Conservation (phyloP, 2,888 invertebrate species). For the Hermaeophaga mercurialis region DNA sequence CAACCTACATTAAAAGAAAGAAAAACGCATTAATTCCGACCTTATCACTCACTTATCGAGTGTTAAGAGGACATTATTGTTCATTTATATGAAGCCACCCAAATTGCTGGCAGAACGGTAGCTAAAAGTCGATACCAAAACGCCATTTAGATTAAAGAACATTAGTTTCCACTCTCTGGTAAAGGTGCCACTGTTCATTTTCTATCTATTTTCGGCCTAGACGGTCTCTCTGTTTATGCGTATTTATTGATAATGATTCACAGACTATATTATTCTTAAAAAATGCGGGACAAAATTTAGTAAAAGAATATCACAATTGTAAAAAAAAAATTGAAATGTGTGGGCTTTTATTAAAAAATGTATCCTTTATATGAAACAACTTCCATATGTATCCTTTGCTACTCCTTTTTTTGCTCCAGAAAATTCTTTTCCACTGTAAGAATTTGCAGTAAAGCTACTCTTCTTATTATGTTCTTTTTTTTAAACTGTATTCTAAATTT, state of each 20-base stretch:
- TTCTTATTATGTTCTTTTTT: no score
- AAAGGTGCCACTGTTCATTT: slow-evolving; percentile 39
- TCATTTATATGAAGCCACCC: slow-evolving; percentile 46
- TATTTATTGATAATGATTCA: slow-evolving; percentile 9
- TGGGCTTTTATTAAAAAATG: no score
- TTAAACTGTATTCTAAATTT: no score
- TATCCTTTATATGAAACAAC: no score
- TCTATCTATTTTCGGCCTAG: slow-evolving; percentile 33
- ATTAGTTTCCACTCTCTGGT: slow-evolving; percentile 48
- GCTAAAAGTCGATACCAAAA: slow-evolving; percentile 41
- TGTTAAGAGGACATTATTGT: slow-evolving; percentile 48
- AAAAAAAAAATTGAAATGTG: no score
- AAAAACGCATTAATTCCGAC: slow-evolving; percentile 33
- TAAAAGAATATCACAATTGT: no score
- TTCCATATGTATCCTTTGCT: no score
- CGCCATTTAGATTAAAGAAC: slow-evolving; percentile 48
- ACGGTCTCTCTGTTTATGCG: slow-evolving; percentile 16
- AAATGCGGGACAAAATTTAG: no score
- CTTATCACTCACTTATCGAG: slow-evolving; percentile 41
- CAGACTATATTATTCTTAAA: no score
- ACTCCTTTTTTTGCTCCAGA: no score
- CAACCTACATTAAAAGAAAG: slow-evolving; percentile 28
- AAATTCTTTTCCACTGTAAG: no score
- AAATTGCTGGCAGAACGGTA: slow-evolving; percentile 46
- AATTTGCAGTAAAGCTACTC: no score